These are phyloP conservation scores for Lepilemur septentrionalis DNA, from an alignment of 2,797 vertebrate genomes.

Conservation along the genomic window DNA sequence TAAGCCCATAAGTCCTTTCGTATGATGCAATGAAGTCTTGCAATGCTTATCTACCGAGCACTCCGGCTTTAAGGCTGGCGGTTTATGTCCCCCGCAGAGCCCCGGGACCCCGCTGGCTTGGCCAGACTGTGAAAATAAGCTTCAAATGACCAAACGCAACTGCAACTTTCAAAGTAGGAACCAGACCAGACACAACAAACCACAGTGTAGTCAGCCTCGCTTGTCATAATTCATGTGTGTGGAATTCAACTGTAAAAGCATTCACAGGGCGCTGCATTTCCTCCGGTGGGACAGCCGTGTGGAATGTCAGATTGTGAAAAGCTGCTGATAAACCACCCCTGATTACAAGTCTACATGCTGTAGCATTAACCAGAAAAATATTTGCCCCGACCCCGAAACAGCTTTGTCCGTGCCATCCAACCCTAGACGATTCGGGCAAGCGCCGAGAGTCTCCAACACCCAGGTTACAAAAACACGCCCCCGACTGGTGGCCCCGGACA, in stretches of 20 bases:
- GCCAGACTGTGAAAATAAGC: constrained; percentile 88
- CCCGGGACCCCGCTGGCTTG: constrained; percentile 89
- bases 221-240: constrained; percentile 88
- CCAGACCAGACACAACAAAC: constrained; percentile 95
- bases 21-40: constrained; percentile 84
- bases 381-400: constrained; percentile 78
- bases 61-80: constrained; percentile 82
- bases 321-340: constrained; percentile 87
- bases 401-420: neutral
- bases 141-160: constrained; percentile 88
- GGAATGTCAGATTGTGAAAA: constrained; percentile 69
- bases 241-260: constrained; percentile 86
- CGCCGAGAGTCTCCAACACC: neutral
- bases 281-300: constrained; percentile 83
- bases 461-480: neutral
- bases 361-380: constrained; percentile 83
- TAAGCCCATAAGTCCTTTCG: constrained; percentile 84
- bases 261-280: constrained; percentile 83
- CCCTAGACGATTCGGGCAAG: constrained; percentile 16
- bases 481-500: neutral
- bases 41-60: constrained; percentile 86
- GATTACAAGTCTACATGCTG: constrained; percentile 82
- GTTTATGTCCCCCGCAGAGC: constrained; percentile 85
- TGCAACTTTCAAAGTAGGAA: constrained; percentile 86
- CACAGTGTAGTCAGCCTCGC: constrained; percentile 85